Percentiles rank a stretch among this genome's conserved stretches.
These are phyloP conservation scores for Drosophila triauraria DNA, from an alignment of 1,140 invertebrate genomes.

Conservation along the genomic window DNA sequence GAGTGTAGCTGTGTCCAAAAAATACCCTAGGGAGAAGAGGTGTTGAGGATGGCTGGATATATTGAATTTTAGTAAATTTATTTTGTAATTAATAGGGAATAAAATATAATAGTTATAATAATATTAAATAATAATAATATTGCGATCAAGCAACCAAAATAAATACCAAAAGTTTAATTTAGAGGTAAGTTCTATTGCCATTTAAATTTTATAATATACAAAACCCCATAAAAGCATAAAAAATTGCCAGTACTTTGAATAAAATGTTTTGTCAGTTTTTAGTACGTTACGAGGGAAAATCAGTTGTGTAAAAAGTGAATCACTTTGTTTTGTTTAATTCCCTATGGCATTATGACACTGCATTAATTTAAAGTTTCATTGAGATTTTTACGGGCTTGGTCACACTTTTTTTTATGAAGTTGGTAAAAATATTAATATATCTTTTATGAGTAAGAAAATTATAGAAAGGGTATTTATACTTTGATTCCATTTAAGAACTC, in stretches of 20 bases:
- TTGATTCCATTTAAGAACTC: not conserved
- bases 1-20: slow-evolving; percentile 12
- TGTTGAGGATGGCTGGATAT: not conserved
- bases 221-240: not conserved
- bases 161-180: no score
- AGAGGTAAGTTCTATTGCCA: no score
- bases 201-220: no score
- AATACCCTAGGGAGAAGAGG: not conserved
- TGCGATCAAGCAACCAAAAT: no score
- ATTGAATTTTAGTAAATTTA: not conserved
- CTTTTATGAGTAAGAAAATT: no score
- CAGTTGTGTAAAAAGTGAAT: not conserved
- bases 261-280: not conserved
- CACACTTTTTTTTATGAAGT: not conserved
- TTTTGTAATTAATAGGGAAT: not conserved
- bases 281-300: not conserved
- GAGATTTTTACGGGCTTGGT: no score
- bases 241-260: not conserved
- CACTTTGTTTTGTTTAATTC: not conserved
- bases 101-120: no score
- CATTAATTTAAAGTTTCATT: no score
- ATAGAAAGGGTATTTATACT: not conserved
- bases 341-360: no score
- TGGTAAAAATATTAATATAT: no score
- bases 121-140: no score